phyloP scores from a whole-genome alignment of 2,797 vertebrate genomes.

The Threskiornis aethiopicus region DNA sequence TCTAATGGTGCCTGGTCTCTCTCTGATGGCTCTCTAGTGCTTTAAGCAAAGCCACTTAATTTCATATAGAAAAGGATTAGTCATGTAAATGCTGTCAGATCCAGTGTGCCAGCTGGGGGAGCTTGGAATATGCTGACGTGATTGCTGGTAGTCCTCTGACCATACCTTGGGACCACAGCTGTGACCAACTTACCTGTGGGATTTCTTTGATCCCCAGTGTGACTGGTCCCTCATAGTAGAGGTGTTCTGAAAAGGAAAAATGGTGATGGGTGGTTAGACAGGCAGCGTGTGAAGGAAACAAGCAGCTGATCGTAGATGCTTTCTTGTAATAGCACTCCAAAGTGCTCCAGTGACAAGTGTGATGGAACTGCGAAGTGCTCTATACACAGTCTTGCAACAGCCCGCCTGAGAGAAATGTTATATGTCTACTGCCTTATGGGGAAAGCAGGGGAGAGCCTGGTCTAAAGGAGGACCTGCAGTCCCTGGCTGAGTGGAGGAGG shows the following conservation, averaged over 20 bases:
- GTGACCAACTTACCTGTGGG: conserved; percentile 64
- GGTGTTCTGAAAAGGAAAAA: conserved; percentile 69
- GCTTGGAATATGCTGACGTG: not conserved
- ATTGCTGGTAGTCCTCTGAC: not conserved
- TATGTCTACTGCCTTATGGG: not conserved
- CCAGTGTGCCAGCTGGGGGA: not conserved
- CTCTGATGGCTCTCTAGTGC: not conserved
- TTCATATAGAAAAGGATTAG: not conserved
- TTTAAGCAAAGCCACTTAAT: not conserved
- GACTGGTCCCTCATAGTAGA: conserved; percentile 71
- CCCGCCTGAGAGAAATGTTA: not conserved
- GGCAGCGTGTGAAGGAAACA: not conserved
- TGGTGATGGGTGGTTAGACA: not conserved
- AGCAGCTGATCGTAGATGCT: not conserved
- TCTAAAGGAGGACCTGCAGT: not conserved
- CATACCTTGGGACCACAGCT: not conserved
- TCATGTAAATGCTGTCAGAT: not conserved
- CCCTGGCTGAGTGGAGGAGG: not conserved
- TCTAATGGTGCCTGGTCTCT: no score
- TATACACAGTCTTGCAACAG: not conserved
- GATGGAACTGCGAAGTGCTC: not conserved
- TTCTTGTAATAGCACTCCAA: not conserved
- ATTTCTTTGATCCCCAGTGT: conserved; percentile 44
- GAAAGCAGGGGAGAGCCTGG: not conserved
- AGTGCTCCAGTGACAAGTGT: not conserved